phyloP scores from a whole-genome alignment of 2,113 vertebrate genomes.

The Oryctolagus cuniculus region DNA sequence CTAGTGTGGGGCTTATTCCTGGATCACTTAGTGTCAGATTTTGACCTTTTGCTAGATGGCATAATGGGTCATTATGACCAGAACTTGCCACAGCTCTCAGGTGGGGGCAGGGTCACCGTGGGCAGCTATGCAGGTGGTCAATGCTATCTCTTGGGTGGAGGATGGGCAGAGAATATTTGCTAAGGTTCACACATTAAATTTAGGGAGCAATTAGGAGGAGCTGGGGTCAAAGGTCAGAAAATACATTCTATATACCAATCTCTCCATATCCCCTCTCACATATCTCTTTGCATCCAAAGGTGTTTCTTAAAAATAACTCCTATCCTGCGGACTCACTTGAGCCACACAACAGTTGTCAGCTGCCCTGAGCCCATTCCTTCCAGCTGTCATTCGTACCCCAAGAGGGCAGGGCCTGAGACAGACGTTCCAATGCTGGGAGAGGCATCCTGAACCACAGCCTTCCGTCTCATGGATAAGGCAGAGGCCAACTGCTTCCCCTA shows the following conservation, averaged over 20 bases:
- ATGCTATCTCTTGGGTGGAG: neutral
- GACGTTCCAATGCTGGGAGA: neutral
- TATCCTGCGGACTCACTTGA: neutral
- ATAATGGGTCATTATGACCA: neutral
- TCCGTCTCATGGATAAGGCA: neutral
- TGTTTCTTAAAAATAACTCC: neutral
- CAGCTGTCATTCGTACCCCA: neutral
- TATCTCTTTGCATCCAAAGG: neutral
- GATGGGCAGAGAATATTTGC: neutral
- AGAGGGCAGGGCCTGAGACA: neutral
- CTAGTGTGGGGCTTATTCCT: neutral
- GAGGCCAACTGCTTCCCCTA: neutral
- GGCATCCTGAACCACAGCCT: neutral
- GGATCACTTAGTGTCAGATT: neutral
- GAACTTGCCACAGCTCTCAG: neutral
- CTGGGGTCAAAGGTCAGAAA: neutral
- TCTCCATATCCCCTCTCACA: neutral
- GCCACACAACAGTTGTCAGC: neutral
- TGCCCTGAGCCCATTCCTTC: neutral
- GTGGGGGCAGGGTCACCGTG: neutral
- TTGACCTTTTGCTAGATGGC: neutral
- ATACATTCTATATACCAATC: neutral
- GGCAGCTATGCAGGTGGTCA: neutral
- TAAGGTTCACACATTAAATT: conserved; percentile 4
- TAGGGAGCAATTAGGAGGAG: neutral